These are phyloP conservation scores for Amphiduros pacificus DNA, from an alignment of 2,888 invertebrate genomes.

Conservation along the genomic window DNA sequence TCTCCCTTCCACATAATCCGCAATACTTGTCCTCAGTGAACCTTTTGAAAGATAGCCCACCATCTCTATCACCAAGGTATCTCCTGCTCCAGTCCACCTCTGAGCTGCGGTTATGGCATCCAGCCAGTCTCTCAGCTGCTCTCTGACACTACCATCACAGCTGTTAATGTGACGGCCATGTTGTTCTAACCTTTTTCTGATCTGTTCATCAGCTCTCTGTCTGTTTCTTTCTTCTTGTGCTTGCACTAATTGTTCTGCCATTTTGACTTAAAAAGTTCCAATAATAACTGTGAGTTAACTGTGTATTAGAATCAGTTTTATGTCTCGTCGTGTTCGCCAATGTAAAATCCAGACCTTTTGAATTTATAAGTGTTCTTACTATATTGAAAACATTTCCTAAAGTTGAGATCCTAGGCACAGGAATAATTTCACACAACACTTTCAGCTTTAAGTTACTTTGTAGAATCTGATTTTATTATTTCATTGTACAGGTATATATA, in stretches of 20 bases:
- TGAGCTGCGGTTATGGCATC: background rate
- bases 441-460: too few relatives aligned
- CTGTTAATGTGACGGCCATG: background rate
- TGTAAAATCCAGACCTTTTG: too few relatives aligned
- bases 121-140: background rate
- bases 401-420: too few relatives aligned
- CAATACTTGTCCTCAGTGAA: background rate
- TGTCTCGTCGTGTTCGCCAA: too few relatives aligned
- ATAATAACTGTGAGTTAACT: too few relatives aligned
- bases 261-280: too few relatives aligned
- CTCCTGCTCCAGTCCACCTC: background rate
- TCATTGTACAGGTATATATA: too few relatives aligned
- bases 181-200: background rate
- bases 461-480: too few relatives aligned
- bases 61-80: background rate
- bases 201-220: background rate
- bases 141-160: background rate
- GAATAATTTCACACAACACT: too few relatives aligned
- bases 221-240: background rate
- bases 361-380: too few relatives aligned
- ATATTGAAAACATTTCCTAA: too few relatives aligned
- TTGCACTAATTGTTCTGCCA: background rate
- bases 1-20: background rate
- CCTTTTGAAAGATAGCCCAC: constrained; percentile 4
- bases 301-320: too few relatives aligned